A percentile compares a stretch with the other conserved stretches of the same genome.
Conservation (phyloP, 1,140 invertebrate species). For the Brachionus asplanchnoidis region DNA sequence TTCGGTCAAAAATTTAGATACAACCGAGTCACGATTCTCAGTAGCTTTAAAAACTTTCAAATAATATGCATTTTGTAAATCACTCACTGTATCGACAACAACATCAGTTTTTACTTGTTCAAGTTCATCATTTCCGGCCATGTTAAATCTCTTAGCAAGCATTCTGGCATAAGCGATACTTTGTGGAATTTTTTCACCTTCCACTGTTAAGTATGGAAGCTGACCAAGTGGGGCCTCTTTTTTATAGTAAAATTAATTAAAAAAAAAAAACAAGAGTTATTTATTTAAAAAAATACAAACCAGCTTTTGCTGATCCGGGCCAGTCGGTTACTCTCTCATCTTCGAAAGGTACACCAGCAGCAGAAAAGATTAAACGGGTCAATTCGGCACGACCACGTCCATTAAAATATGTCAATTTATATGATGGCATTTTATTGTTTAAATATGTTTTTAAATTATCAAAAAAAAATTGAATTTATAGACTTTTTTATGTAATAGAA, state of each 20-base stretch:
- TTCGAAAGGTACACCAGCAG: constrained; percentile 16
- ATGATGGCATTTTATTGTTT: constrained; percentile 7
- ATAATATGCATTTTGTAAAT: constrained; percentile 17
- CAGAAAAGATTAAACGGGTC: constrained; percentile 42
- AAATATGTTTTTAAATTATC: background rate
- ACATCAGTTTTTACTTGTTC: constrained; percentile 33
- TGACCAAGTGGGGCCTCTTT: constrained; percentile 38
- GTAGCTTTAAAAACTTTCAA: background rate
- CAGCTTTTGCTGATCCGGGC: background rate
- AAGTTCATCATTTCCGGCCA: constrained; percentile 23
- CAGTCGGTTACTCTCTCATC: background rate
- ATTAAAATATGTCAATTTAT: constrained; percentile 42
- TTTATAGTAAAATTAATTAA: no score
- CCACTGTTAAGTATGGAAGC: constrained; percentile 43
- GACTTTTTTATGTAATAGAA: no score
- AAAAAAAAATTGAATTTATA: no score
- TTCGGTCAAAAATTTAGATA: constrained; percentile 12
- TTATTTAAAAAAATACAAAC: background rate
- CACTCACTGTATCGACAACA: constrained; percentile 3
- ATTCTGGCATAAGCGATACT: constrained; percentile 42
- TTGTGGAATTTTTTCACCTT: constrained; percentile 43
- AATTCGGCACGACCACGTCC: constrained; percentile 44
- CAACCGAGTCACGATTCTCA: background rate
- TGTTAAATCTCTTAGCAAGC: constrained; percentile 22
- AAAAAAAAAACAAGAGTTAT: background rate